These are phyloP conservation scores for Genyomyrus donnyi DNA, from an alignment of 2,113 vertebrate genomes.

Conservation along the genomic window DNA sequence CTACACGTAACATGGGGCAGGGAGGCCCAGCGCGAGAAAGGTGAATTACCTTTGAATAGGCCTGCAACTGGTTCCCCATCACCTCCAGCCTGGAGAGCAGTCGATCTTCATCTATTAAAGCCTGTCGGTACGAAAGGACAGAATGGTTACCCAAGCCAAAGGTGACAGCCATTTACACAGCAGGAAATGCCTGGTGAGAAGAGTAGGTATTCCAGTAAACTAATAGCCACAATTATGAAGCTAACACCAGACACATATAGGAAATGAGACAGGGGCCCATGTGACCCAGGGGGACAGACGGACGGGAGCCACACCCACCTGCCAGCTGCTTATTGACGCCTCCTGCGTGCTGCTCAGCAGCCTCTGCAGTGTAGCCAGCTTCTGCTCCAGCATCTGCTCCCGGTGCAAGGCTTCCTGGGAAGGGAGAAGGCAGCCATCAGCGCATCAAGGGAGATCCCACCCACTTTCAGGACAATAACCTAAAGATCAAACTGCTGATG, in stretches of 20 bases:
- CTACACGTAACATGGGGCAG: not conserved
- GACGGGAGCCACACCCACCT: conserved; percentile 60
- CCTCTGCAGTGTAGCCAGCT: conserved; percentile 92
- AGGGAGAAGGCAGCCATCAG: conserved; percentile 3
- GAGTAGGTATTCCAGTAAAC: not conserved
- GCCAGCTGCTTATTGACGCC: conserved; percentile 98
- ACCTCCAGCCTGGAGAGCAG: conserved; percentile 94
- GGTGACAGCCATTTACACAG: not conserved
- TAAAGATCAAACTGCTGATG: not conserved
- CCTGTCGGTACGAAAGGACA: conserved; percentile 54
- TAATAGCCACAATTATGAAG: not conserved
- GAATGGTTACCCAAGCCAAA: not conserved
- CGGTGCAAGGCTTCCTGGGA: conserved; percentile 94
- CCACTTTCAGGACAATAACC: not conserved
- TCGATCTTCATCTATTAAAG: conserved; percentile 98
- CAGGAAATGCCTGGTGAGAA: not conserved
- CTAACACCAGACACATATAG: not conserved
- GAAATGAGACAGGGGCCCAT: not conserved
- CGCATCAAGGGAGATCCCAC: not conserved
- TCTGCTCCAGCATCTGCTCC: conserved; percentile 99
- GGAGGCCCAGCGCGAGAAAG: not conserved
- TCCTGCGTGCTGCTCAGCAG: conserved; percentile 90
- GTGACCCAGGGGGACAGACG: not conserved
- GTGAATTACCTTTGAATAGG: conserved; percentile 83
- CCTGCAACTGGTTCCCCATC: conserved; percentile 96